Evolutionary conservation across 2,797 vertebrate genomes (phyloP), one percentile per base, ranked within the genome.

Genomic region (Aplochiton taeniatus): DNA sequence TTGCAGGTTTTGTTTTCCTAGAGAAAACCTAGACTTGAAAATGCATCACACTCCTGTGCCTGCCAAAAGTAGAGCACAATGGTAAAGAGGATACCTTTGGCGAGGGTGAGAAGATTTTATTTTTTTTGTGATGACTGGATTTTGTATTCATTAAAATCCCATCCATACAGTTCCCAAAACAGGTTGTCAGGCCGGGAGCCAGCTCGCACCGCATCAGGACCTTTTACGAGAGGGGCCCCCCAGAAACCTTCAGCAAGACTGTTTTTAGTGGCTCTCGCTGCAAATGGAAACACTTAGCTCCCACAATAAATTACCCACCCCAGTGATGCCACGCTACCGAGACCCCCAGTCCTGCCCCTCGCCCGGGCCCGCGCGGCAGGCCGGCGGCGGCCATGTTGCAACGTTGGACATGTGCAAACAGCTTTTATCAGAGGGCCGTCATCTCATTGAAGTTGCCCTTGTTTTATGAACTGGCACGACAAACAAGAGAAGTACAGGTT

Each of bases 231-330:
- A 65, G 48, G 89, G 80, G 89, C 90, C 89, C 89, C 90, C 90
- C 89, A 91, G 90, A 91, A 91, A 87, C 76, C 69, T 84, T 76
- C 83, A 78, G 76, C 59, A 6, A 74, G 86, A 70, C 79, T 90
- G 89, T 91, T 91, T 91, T 91, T 89, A 90, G 90, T 92, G 90
- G 88, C 87, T 81, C 83, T 82, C 54, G 68, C 82, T 82, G 84
- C 88, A 88, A 92, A 92, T 91, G 90, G 90, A 92, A 92, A 90
- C 85, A 90, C 88, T 91, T 89, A 85, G 82, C 85, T 86, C 84
- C 87, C 78, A 85, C 86, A 82, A 88, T 90, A 90, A 90, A 91
- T 91, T 89, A 89, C 83, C 83, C 81, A 76, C 80, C 80, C 50
- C 57, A 47, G 80, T 76, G 78, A 87, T 89, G 88, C 84, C 84